Evolutionary conservation across 2,888 invertebrate species (phyloP).

Genomic region (Xanthia icteritia): DNA sequence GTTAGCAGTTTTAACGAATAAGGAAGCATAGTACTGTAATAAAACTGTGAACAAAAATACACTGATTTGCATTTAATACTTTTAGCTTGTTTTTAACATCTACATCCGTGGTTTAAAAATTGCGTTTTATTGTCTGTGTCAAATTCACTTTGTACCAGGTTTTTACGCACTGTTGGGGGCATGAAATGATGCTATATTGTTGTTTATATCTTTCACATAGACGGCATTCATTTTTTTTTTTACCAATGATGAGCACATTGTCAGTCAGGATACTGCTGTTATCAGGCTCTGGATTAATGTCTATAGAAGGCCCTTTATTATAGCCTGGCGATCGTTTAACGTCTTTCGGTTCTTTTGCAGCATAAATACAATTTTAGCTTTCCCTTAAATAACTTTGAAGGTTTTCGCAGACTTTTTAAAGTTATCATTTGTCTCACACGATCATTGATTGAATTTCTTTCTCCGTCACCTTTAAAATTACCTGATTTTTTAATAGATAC

Average conservation of each 20-base stretch:
- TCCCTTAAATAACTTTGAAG: neutral
- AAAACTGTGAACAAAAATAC: conserved; percentile 36
- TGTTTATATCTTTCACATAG: neutral
- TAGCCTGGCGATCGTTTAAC: neutral
- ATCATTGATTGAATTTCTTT: neutral
- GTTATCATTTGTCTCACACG: neutral
- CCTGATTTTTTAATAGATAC: no score
- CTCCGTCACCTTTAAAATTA: neutral
- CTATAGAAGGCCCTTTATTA: neutral
- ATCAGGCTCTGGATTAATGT: no score
- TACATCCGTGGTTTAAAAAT: conserved; percentile 37
- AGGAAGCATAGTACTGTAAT: conserved; percentile 40
- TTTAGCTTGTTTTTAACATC: conserved; percentile 20
- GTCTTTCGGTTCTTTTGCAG: neutral
- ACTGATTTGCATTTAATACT: conserved; percentile 31
- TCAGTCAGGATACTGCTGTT: no score
- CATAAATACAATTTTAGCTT: neutral
- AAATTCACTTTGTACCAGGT: conserved; percentile 13
- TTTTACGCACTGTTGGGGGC: conserved; percentile 7
- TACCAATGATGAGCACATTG: neutral
- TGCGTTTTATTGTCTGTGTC: conserved; percentile 27
- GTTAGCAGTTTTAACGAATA: conserved; percentile 18
- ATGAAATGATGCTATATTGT: conserved; percentile 3
- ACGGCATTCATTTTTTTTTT: no score
- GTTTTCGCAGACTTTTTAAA: neutral